A percentile compares a stretch with the other conserved stretches of the same genome.
These are phyloP conservation scores for Temnothorax longispinosus DNA, from an alignment of 1,140 invertebrate genomes.

Conservation along the genomic window DNA sequence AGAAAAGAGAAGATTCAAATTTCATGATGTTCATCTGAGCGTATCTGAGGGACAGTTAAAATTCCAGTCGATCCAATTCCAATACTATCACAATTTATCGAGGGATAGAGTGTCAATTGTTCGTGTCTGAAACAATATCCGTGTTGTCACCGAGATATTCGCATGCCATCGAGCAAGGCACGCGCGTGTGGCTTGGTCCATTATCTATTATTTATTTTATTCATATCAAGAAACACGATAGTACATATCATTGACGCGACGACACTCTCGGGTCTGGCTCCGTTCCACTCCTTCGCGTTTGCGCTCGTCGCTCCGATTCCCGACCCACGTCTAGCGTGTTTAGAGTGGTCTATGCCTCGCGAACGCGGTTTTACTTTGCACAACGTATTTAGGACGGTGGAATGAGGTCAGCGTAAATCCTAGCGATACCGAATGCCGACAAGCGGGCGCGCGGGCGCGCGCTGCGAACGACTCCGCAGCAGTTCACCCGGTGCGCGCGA, in stretches of 20 bases:
- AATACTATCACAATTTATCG: neutral
- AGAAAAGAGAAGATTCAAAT: neutral
- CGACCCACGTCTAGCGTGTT: neutral
- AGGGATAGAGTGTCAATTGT: neutral
- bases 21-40: neutral
- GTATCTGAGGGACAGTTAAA: too few species aligned
- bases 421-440: conserved; percentile 42
- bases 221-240: neutral
- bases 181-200: neutral
- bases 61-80: too few species aligned
- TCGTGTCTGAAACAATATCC: conserved; percentile 25
- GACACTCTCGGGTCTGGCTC: neutral
- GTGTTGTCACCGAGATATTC: neutral
- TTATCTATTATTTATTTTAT: neutral
- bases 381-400: conserved; percentile 53
- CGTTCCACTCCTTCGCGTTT: neutral
- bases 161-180: neutral
- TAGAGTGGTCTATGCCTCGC: neutral
- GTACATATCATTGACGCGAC: neutral
- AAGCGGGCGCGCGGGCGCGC: neutral
- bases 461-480: conserved; percentile 4
- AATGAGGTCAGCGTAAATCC: conserved; percentile 60
- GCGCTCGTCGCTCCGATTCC: conserved; percentile 6
- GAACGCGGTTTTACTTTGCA: conserved; percentile 3
- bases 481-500: conserved; percentile 41